A percentile compares a stretch with the other conserved stretches of the same genome.
These are phyloP conservation scores for Hydropsyche tenuis DNA, from an alignment of 1,140 invertebrate species.

Conservation along the genomic window DNA sequence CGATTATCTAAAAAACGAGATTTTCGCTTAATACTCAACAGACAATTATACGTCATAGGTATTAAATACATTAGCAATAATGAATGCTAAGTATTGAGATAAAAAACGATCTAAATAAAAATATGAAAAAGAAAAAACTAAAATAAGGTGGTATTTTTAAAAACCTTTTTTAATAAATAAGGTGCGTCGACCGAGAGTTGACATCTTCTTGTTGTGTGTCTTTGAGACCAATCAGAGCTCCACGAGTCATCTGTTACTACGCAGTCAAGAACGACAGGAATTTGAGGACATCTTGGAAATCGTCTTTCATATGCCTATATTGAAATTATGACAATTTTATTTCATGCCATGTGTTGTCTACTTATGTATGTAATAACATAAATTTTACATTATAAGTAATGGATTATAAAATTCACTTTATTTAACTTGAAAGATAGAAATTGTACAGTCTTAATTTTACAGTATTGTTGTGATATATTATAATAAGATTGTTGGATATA, in stretches of 20 bases:
- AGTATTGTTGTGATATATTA: too few relatives aligned
- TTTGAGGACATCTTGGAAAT: slow-evolving; percentile 94
- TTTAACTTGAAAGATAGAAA: too few relatives aligned
- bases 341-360: too few relatives aligned
- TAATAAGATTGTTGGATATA: too few relatives aligned
- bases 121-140: too few relatives aligned
- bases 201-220: slow-evolving; percentile 88
- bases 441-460: too few relatives aligned
- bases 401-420: too few relatives aligned
- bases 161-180: slow-evolving; percentile 94
- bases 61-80: background rate
- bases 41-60: background rate
- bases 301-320: slow-evolving; percentile 90
- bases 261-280: slow-evolving; percentile 93
- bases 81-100: background rate
- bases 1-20: slow-evolving; percentile 78
- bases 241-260: slow-evolving; percentile 81
- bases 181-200: slow-evolving; percentile 94
- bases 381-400: too few relatives aligned
- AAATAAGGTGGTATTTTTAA: slow-evolving; percentile 18
- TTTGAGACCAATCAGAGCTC: slow-evolving; percentile 78
- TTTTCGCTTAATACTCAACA: slow-evolving; percentile 21
- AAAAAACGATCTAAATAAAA: too few relatives aligned
- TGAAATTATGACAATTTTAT: background rate
- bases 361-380: too few relatives aligned